Percentiles rank a stretch among this genome's conserved stretches.
Conservation (phyloP, 2,888 invertebrate species). For the Eilema caniola region DNA sequence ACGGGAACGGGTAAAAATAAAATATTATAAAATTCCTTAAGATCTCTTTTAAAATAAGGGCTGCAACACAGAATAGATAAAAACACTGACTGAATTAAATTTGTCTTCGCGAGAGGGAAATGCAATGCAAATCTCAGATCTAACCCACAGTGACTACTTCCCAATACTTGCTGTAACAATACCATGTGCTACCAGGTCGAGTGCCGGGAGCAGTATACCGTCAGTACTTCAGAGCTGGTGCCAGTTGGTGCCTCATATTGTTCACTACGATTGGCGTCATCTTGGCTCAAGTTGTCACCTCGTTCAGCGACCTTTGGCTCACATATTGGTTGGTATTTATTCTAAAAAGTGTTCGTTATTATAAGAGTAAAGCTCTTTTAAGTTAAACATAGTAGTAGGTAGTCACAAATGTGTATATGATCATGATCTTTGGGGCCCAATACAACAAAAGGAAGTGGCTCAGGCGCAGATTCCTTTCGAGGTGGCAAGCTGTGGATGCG, state of each 20-base stretch:
- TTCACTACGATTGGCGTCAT: conserved; percentile 86
- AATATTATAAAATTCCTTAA: background rate
- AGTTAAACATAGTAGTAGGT: no score
- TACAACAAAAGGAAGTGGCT: no score
- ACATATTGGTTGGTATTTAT: conserved; percentile 88
- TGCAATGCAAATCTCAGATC: background rate
- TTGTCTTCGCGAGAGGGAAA: no score
- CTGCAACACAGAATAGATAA: no score
- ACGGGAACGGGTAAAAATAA: conserved; percentile 86
- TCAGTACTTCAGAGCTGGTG: conserved; percentile 91
- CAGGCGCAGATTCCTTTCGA: no score
- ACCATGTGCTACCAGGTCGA: conserved; percentile 65
- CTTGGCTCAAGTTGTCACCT: conserved; percentile 90
- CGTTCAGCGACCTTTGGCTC: conserved; percentile 92
- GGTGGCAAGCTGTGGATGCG: no score
- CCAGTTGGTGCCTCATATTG: conserved; percentile 84
- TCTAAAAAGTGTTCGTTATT: background rate
- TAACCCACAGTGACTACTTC: background rate
- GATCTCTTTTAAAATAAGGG: no score
- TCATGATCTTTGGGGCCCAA: no score
- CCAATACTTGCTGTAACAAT: background rate
- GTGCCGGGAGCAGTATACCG: conserved; percentile 88
- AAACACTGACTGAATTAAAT: no score
- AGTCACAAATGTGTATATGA: no score
- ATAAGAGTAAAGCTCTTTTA: background rate